Percentiles rank a stretch among this genome's conserved stretches.
Conservation (phyloP, 2,113 vertebrate genomes). For the Lipophrys pholis region DNA sequence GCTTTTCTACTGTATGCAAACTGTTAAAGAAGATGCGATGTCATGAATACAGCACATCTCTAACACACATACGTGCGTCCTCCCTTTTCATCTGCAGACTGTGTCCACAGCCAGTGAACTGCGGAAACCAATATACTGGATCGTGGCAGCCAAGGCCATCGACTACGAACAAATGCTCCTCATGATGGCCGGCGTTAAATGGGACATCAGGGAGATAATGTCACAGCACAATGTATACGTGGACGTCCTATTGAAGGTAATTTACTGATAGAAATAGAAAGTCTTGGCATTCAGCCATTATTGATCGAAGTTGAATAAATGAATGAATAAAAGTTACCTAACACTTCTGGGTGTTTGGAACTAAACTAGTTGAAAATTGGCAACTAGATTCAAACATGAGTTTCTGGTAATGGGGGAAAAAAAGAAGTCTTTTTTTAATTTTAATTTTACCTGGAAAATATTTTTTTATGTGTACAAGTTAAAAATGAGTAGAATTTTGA, state of each 20-base stretch:
- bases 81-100: constrained; percentile 84
- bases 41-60: neutral
- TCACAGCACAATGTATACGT: constrained; percentile 99
- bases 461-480: too few relatives aligned
- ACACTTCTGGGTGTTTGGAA: too few relatives aligned
- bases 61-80: neutral
- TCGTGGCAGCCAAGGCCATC: constrained; percentile 97
- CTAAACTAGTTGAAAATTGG: too few relatives aligned
- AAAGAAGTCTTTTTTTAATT: too few relatives aligned
- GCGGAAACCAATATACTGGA: constrained; percentile 98
- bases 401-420: too few relatives aligned
- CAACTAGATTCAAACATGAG: too few relatives aligned
- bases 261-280: neutral
- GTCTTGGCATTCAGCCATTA: neutral
- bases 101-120: constrained; percentile 97
- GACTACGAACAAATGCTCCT: constrained; percentile 98
- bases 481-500: too few relatives aligned
- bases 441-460: too few relatives aligned
- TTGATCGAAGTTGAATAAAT: too few relatives aligned
- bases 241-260: constrained; percentile 95
- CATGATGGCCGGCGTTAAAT: constrained; percentile 96
- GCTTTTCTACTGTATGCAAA: neutral
- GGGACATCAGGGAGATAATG: constrained; percentile 99
- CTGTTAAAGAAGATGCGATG: neutral
- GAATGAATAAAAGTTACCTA: too few relatives aligned